A percentile compares a stretch with the other conserved stretches of the same genome.
phyloP scores from a whole-genome alignment of 2,888 invertebrate species.

The Bombylius discolor region DNA sequence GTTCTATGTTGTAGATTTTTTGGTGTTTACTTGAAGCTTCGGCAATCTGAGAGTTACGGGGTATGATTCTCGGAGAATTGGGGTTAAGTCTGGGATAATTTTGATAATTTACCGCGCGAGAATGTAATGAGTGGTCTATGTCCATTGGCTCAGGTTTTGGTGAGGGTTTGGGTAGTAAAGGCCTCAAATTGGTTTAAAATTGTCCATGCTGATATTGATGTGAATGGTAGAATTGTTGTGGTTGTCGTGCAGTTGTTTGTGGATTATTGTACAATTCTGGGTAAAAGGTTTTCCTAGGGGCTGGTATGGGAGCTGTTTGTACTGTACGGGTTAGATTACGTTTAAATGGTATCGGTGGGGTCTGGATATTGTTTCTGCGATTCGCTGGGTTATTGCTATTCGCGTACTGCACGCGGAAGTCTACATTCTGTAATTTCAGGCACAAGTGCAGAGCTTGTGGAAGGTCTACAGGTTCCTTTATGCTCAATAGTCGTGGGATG shows the following conservation, averaged over 20 bases:
- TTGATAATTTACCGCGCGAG: conserved; percentile 10
- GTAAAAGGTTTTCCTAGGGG: neutral
- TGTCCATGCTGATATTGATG: neutral
- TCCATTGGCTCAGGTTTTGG: conserved; percentile 12
- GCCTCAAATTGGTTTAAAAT: neutral
- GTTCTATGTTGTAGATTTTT: neutral
- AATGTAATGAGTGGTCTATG: conserved; percentile 6
- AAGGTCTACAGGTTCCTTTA: conserved; percentile 1
- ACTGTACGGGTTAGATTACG: neutral
- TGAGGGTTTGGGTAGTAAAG: conserved; percentile 7
- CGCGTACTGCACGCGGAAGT: too few relatives aligned
- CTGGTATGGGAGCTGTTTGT: too few relatives aligned
- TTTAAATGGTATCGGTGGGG: neutral
- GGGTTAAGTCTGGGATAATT: conserved; percentile 1
- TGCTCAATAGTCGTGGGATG: conserved; percentile 4
- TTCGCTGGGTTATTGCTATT: neutral
- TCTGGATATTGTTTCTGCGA: neutral
- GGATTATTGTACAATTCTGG: conserved; percentile 1
- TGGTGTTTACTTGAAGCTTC: neutral
- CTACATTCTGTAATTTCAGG: neutral
- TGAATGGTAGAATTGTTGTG: too few relatives aligned
- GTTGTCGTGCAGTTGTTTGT: too few relatives aligned
- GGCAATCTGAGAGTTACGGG: neutral
- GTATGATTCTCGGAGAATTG: neutral
- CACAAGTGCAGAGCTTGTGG: neutral